Evolutionary conservation across 2,888 invertebrate genomes (phyloP).

Genomic region (Lasioglossum calceatum): DNA sequence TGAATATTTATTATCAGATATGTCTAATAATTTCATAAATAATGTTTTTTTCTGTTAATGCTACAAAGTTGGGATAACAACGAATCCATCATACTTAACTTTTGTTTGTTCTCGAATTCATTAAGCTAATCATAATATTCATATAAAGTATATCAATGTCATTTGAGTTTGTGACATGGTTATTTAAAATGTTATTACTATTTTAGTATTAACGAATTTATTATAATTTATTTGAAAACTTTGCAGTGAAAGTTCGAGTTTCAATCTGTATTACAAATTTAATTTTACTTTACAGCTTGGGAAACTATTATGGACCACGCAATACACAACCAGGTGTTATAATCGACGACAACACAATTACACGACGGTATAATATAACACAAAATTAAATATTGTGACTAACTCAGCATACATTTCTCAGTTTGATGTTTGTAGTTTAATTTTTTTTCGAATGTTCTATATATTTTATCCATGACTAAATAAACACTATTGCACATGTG

Average conservation of each 20-base stretch:
- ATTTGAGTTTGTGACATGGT: background rate
- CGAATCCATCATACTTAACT: background rate
- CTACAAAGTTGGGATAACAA: too few relatives aligned
- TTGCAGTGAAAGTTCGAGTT: background rate
- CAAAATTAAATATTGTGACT: background rate
- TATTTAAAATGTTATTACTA: background rate
- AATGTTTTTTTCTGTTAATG: background rate
- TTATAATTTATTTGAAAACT: background rate
- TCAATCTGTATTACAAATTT: background rate
- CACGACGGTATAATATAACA: conserved; percentile 11
- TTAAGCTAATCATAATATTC: background rate
- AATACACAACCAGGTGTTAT: background rate
- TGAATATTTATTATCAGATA: background rate
- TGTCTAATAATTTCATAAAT: conserved; percentile 23
- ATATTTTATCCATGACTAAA: background rate
- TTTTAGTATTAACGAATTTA: background rate
- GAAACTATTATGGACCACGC: background rate
- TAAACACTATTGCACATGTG: background rate
- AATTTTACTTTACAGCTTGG: conserved; percentile 48
- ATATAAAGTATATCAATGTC: background rate
- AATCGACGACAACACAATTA: background rate
- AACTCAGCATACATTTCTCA: background rate
- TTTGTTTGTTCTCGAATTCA: background rate
- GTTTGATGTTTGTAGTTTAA: background rate
- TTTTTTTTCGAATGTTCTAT: background rate